These are phyloP conservation scores for Bradypus variegatus DNA, from an alignment of 2,797 vertebrate genomes.

Conservation along the genomic window DNA sequence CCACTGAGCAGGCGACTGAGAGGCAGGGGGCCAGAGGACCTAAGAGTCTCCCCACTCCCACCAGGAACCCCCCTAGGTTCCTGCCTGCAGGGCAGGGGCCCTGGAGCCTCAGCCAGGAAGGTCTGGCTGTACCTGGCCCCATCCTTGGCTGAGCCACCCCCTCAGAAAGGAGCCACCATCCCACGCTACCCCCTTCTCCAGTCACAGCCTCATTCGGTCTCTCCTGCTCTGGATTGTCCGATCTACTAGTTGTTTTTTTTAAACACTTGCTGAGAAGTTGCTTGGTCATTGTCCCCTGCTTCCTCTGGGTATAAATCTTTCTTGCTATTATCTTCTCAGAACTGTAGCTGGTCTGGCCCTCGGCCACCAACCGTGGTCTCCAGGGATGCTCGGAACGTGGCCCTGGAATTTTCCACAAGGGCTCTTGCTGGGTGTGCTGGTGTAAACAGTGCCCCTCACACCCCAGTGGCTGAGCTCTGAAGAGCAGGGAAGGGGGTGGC, in stretches of 20 bases:
- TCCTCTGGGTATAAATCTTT: background rate
- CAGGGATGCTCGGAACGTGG: background rate
- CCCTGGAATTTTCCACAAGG: background rate
- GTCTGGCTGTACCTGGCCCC: background rate
- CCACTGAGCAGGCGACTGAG: background rate
- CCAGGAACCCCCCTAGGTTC: background rate
- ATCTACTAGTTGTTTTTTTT: background rate
- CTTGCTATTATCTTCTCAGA: background rate
- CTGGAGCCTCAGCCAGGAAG: background rate
- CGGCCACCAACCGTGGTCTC: accelerated
- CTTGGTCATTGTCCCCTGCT: accelerated
- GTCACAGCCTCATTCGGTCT: background rate
- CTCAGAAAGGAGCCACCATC: too few species aligned
- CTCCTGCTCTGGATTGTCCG: accelerated
- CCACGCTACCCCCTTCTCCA: too few species aligned
- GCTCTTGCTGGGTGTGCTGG: background rate
- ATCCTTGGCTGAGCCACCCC: background rate
- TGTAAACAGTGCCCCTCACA: accelerated
- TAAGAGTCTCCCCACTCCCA: accelerated
- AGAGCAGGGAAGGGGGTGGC: background rate
- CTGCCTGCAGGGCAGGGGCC: background rate
- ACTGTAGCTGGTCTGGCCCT: background rate
- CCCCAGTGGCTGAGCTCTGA: background rate
- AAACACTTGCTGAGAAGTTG: background rate
- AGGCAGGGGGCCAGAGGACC: too few species aligned